A percentile compares a stretch with the other conserved stretches of the same genome.
phyloP scores from a whole-genome alignment of 2,113 vertebrate genomes.

The Sapajus apella region DNA sequence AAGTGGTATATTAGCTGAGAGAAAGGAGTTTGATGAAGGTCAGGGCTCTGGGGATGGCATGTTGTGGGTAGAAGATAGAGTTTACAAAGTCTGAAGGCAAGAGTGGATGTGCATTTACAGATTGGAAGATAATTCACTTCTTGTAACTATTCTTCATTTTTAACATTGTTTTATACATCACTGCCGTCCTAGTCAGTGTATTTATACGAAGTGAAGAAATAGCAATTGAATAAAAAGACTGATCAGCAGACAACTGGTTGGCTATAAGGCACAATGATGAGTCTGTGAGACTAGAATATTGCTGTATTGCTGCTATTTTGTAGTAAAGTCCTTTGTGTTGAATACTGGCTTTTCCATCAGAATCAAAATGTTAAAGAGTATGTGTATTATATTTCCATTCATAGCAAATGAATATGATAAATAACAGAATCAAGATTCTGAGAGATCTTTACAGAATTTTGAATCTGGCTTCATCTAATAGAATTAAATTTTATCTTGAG shows the following conservation, averaged over 20 bases:
- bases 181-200: background rate
- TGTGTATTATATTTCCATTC: background rate
- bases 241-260: background rate
- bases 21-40: background rate
- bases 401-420: constrained; percentile 6
- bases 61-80: background rate
- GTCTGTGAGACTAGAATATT: background rate
- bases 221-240: constrained; percentile 5
- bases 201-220: constrained; percentile 10
- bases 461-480: constrained; percentile 9
- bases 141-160: constrained; percentile 9
- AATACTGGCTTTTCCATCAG: constrained; percentile 3
- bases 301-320: background rate
- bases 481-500: constrained; percentile 28
- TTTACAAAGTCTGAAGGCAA: background rate
- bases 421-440: constrained; percentile 5
- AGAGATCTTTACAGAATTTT: background rate
- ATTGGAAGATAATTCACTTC: background rate
- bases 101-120: background rate
- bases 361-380: background rate
- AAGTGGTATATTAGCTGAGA: background rate
- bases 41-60: background rate
- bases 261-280: background rate
- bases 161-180: background rate
- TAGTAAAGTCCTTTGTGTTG: background rate